Percentiles rank a stretch among this genome's conserved stretches.
These are phyloP conservation scores for Cryptotis parvus DNA, from an alignment of 2,113 vertebrate species.

Conservation along the genomic window DNA sequence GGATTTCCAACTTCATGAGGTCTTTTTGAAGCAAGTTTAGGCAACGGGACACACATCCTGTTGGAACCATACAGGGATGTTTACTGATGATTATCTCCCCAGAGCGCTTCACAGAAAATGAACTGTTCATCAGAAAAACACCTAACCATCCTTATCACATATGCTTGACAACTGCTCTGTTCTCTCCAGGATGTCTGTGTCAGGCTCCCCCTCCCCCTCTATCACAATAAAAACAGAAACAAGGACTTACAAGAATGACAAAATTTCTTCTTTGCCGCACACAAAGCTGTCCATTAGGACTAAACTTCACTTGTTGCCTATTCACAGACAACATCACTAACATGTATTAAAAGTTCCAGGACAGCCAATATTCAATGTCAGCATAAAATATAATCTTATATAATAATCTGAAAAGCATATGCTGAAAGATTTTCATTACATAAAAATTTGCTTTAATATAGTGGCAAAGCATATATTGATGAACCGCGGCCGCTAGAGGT, in stretches of 20 bases:
- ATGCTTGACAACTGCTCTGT: not conserved
- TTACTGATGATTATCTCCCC: not conserved
- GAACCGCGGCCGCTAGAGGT: too few species aligned
- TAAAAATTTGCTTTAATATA: conserved; percentile 7
- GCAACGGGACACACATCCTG: not conserved
- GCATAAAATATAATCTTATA: too few species aligned
- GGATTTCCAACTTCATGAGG: conserved; percentile 26
- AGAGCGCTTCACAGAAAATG: not conserved
- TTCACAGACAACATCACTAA: not conserved
- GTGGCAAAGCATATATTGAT: too few species aligned
- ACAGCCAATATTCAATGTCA: not conserved
- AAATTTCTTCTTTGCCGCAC: not conserved
- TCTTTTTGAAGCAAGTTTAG: conserved; percentile 54
- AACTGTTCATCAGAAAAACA: not conserved
- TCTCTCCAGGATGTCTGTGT: not conserved
- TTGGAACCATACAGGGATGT: not conserved
- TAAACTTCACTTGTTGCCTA: not conserved
- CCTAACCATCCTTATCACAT: not conserved
- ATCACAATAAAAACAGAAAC: not conserved
- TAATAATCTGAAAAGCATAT: not conserved
- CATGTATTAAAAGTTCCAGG: not conserved
- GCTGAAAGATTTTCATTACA: not conserved
- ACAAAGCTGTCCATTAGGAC: not conserved
- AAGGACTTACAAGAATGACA: not conserved
- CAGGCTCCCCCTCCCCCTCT: too few species aligned